Percentiles rank a stretch among this genome's conserved stretches.
Evolutionary conservation across 2,888 invertebrate genomes (phyloP).

Genomic region (Furcula furcula): DNA sequence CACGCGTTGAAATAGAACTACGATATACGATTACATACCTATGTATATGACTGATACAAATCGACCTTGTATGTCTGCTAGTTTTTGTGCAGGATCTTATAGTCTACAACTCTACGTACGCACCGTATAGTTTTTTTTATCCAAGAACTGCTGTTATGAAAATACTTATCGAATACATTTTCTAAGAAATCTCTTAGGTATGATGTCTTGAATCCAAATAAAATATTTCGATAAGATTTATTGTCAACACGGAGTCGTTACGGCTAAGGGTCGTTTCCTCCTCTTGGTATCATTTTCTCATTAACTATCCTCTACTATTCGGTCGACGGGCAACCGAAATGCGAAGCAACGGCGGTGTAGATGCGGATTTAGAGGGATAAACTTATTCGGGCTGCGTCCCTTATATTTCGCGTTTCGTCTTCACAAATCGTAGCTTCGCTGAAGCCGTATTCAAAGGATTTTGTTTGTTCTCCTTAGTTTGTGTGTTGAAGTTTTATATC

Average conservation of each 20-base stretch:
- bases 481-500: conserved; percentile 23
- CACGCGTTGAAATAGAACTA: conserved; percentile 43
- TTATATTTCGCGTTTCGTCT: conserved; percentile 26
- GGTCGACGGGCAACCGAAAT: conserved; percentile 32
- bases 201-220: conserved; percentile 29
- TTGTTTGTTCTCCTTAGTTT: conserved; percentile 18
- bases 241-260: conserved; percentile 23
- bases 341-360: conserved; percentile 7
- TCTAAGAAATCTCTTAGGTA: conserved; percentile 14
- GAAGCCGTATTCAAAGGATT: conserved; percentile 19
- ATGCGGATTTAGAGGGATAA: conserved; percentile 33
- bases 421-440: conserved; percentile 20
- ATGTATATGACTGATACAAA: conserved; percentile 36
- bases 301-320: conserved; percentile 29
- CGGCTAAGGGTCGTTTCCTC: conserved; percentile 33
- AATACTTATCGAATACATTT: conserved; percentile 5
- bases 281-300: conserved; percentile 35
- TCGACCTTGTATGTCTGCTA: conserved; percentile 36
- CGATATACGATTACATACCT: conserved; percentile 39
- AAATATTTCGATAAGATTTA: conserved; percentile 35
- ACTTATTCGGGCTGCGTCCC: conserved; percentile 26
- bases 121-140: conserved; percentile 6
- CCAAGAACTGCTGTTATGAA: background rate
- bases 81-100: conserved; percentile 17
- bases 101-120: conserved; percentile 14